Conservation (phyloP, 2,797 vertebrate genomes). For the Parambassis ranga region DNA sequence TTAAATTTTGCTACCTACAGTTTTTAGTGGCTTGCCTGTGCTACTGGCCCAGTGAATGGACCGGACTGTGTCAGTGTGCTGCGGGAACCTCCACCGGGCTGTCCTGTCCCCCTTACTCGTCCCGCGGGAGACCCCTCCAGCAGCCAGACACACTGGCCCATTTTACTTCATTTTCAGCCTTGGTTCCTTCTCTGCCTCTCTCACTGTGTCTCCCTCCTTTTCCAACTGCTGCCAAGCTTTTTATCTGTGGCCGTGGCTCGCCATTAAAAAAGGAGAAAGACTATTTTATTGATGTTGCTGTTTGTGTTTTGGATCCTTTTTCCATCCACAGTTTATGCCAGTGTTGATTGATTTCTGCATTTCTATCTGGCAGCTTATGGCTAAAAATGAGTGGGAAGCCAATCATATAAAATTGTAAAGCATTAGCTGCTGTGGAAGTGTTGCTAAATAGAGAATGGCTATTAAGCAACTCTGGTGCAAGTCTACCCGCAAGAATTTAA, state of each 20-base stretch:
- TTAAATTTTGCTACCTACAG: background rate
- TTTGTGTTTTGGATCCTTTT: slow-evolving; percentile 29
- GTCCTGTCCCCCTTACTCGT: slow-evolving; percentile 54
- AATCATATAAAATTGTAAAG: slow-evolving; percentile 7
- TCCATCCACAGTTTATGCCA: slow-evolving; percentile 5
- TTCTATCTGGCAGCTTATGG: slow-evolving; percentile 4
- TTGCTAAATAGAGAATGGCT: slow-evolving; percentile 36
- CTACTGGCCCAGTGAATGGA: slow-evolving; percentile 61
- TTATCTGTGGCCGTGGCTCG: slow-evolving; percentile 26
- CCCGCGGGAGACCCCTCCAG: slow-evolving; percentile 63
- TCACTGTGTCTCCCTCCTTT: slow-evolving; percentile 20
- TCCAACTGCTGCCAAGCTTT: slow-evolving; percentile 58
- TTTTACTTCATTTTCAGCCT: slow-evolving; percentile 47
- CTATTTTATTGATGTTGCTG: slow-evolving; percentile 27
- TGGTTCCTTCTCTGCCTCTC: slow-evolving; percentile 29
- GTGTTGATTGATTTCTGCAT: slow-evolving; percentile 13
- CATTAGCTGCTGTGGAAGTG: slow-evolving; percentile 19
- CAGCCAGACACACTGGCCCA: slow-evolving; percentile 77
- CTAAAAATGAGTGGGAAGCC: slow-evolving; percentile 5
- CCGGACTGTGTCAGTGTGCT: slow-evolving; percentile 59
- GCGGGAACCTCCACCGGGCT: slow-evolving; percentile 46
- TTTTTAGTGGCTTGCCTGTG: slow-evolving; percentile 29
- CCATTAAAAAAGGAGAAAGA: slow-evolving; percentile 15
- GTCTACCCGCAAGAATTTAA: slow-evolving; percentile 33
- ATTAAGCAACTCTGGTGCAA: slow-evolving; percentile 1